A percentile compares a stretch with the other conserved stretches of the same genome.
Conservation (phyloP, 2,113 vertebrate species). For the Polypterus senegalus region DNA sequence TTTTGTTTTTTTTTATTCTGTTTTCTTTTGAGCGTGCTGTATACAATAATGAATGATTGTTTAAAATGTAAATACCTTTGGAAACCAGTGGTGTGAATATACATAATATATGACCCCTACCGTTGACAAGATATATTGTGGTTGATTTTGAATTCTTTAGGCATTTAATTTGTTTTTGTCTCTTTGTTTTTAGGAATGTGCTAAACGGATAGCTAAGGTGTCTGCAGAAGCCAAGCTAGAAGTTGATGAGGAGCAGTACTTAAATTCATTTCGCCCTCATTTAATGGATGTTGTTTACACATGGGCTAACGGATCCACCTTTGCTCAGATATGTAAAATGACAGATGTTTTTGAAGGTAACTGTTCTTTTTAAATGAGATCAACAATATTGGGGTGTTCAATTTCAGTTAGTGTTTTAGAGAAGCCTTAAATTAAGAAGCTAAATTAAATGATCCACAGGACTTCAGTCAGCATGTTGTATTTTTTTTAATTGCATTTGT, state of each 20-base stretch:
- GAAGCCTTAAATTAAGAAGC: no score
- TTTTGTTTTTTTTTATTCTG: no score
- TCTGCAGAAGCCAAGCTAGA: slow-evolving; percentile 95
- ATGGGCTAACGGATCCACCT: slow-evolving; percentile 87
- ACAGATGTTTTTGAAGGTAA: slow-evolving; percentile 95
- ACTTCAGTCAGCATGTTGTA: no score
- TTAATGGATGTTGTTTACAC: slow-evolving; percentile 94
- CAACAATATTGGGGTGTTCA: no score
- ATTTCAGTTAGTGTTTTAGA: no score
- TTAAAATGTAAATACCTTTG: no score
- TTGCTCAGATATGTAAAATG: slow-evolving; percentile 97
- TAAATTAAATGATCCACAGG: no score
- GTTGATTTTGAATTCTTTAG: slow-evolving; percentile 1
- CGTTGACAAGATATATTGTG: no score
- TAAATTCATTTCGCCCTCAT: slow-evolving; percentile 82
- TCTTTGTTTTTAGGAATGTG: slow-evolving; percentile 72
- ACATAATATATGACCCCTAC: no score
- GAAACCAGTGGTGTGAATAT: no score
- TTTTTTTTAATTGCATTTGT: no score
- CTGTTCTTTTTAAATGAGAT: neutral
- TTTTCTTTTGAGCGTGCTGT: no score
- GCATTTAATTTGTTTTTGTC: neutral
- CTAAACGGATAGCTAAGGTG: slow-evolving; percentile 89
- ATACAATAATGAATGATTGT: slow-evolving; percentile 1
- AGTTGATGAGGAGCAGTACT: slow-evolving; percentile 81